phyloP scores from a whole-genome alignment of 2,113 vertebrate species.

The Catharus minimus region DNA sequence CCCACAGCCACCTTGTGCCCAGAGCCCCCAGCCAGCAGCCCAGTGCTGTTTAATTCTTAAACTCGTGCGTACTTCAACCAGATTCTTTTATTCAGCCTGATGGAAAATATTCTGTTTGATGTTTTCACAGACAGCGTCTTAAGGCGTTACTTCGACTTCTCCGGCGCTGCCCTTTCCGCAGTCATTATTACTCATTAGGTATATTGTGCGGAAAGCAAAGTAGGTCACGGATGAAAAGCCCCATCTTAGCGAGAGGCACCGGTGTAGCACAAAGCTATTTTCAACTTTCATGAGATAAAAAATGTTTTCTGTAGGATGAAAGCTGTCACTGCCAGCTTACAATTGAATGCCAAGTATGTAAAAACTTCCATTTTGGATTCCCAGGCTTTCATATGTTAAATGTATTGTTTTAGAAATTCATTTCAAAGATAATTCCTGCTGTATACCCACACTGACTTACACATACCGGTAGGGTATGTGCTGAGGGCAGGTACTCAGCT shows the following conservation, averaged over 20 bases:
- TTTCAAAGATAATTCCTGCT: constrained; percentile 11
- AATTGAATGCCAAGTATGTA: constrained; percentile 62
- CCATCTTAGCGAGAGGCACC: constrained; percentile 58
- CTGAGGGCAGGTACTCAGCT: neutral
- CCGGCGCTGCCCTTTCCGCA: constrained; percentile 45
- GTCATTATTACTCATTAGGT: constrained; percentile 69
- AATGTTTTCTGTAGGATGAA: constrained; percentile 68
- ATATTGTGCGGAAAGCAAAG: constrained; percentile 66
- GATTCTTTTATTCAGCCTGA: constrained; percentile 2
- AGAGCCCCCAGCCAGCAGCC: neutral
- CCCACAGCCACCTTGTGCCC: accelerated
- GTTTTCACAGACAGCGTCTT: constrained; percentile 34
- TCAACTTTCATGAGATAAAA: constrained; percentile 68
- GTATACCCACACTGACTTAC: neutral
- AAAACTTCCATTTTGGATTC: constrained; percentile 60
- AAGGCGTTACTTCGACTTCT: constrained; percentile 15
- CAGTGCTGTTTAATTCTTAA: neutral
- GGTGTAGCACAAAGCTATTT: constrained; percentile 69
- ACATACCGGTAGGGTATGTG: no score
- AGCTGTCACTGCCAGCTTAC: constrained; percentile 69
- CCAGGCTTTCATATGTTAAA: constrained; percentile 70
- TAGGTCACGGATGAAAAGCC: constrained; percentile 74
- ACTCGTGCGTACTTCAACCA: neutral
- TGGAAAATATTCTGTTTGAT: constrained; percentile 34
- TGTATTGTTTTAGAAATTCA: constrained; percentile 57